Evolutionary conservation across 2,888 invertebrate genomes (phyloP), one percentile per base, ranked within the genome.

Genomic region (Clepsis dumicolana): DNA sequence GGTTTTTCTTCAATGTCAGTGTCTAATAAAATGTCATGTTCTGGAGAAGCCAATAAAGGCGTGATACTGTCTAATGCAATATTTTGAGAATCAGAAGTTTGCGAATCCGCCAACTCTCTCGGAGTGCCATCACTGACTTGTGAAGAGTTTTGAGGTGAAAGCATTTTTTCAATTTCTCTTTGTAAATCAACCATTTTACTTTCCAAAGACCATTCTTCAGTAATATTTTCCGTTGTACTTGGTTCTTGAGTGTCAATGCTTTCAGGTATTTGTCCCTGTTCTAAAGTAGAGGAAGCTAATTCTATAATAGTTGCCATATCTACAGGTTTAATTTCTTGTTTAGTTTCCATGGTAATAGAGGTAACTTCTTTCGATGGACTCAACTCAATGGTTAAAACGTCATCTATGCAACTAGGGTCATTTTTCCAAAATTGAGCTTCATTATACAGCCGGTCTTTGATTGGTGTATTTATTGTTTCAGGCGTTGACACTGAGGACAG

Each of bases 111-210:
- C 27, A 89, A 75, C 74, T 90, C 92, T 77, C 82, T 83, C 14
- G 88, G 89, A 24, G 86, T 84, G 25, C 83, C 86, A 54, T 91
- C 90, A 70, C 86, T 89, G n/a, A 74, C 74, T 65, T 81, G 74
- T n/a, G 91, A 91, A 16, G 85, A 86, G 76, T 90, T 92, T 86
- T 92, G 92, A 44, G 93, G 93, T 29, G 88, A 74, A 35, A 93
- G 74, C 89, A 93, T 89, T 83, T 93, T 93, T 73, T 94, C 93
- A 44, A 93, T 93, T 86, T 93, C 93, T 75, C 90, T 84, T 80
- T 92, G 93, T 64, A 93, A 82, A 72, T 91, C 93, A 53, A 93
- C 93, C 89, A 93, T 92, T 86, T 93, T 90, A 75, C 84, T 86
- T 77, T 93, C 93, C 62, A 93, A 84, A 1, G 91, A 91, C 70